Conservation (phyloP, 1,140 invertebrate species). For the Euborellia annulipes region DNA sequence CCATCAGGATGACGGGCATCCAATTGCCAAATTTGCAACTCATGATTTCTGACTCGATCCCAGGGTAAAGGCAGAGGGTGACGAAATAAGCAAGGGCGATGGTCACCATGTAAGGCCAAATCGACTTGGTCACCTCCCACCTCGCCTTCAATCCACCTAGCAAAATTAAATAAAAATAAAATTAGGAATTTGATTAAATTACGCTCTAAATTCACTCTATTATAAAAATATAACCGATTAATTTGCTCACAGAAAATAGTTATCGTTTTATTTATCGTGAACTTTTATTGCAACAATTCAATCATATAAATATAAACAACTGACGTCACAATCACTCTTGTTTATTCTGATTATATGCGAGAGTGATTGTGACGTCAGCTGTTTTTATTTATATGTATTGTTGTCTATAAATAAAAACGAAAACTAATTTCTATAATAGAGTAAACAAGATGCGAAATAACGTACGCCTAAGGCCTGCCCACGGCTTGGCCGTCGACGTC, state of each 20-base stretch:
- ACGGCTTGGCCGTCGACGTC: slow-evolving; percentile 25
- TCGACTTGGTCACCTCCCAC: slow-evolving; percentile 57
- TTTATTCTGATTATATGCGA: too few species aligned
- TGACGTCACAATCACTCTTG: too few species aligned
- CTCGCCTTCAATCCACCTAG: slow-evolving; percentile 49
- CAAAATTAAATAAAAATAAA: slow-evolving; percentile 17
- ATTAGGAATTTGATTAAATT: neutral
- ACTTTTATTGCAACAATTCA: too few species aligned
- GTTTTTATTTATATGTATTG: too few species aligned
- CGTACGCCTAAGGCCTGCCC: slow-evolving; percentile 48
- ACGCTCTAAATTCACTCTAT: neutral
- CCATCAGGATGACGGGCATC: slow-evolving; percentile 86
- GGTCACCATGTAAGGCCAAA: slow-evolving; percentile 78
- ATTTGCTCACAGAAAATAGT: slow-evolving; percentile 4
- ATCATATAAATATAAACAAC: too few species aligned
- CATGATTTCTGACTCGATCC: slow-evolving; percentile 72
- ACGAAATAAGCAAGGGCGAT: slow-evolving; percentile 76
- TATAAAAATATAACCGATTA: neutral
- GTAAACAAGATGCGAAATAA: too few species aligned
- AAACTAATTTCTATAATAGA: too few species aligned
- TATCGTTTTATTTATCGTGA: too few species aligned
- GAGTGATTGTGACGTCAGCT: too few species aligned
- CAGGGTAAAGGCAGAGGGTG: slow-evolving; percentile 74
- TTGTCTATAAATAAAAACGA: too few species aligned
- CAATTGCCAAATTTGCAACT: slow-evolving; percentile 66